A percentile compares a stretch with the other conserved stretches of the same genome.
These are phyloP conservation scores for Glyptemys insculpta DNA, from an alignment of 2,797 vertebrate species.

Conservation along the genomic window DNA sequence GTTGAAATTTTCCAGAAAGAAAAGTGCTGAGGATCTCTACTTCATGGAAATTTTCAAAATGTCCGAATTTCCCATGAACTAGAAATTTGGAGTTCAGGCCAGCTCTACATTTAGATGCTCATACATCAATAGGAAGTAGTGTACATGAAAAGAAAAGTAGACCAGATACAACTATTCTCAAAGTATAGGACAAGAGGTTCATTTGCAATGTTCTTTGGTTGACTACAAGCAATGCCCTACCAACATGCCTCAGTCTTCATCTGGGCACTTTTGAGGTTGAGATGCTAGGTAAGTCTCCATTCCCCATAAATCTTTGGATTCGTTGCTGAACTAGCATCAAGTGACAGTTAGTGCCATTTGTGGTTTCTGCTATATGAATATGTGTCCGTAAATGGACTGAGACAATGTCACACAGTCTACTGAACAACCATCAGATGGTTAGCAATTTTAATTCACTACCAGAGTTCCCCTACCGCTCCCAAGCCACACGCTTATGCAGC, in stretches of 20 bases:
- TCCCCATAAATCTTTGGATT: background rate
- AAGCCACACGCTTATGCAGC: background rate
- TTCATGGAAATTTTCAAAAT: background rate
- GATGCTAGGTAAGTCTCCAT: background rate
- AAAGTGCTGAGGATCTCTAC: background rate
- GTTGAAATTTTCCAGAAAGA: background rate
- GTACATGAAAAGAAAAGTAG: background rate
- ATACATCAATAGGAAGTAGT: background rate
- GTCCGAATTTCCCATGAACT: background rate
- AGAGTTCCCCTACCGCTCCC: background rate
- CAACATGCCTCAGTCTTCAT: background rate
- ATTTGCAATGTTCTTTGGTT: background rate
- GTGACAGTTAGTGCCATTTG: background rate
- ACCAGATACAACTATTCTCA: background rate
- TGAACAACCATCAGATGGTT: background rate
- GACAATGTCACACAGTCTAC: background rate
- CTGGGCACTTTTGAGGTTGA: background rate
- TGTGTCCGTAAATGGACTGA: background rate
- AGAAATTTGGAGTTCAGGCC: background rate
- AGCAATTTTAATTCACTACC: background rate
- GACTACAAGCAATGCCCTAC: background rate
- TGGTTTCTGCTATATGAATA: background rate
- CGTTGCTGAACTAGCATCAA: background rate
- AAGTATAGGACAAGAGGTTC: background rate
- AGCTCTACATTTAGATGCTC: background rate